A percentile compares a stretch with the other conserved stretches of the same genome.
phyloP scores from a whole-genome alignment of 2,888 invertebrate species.

The Hylaea fasciaria region DNA sequence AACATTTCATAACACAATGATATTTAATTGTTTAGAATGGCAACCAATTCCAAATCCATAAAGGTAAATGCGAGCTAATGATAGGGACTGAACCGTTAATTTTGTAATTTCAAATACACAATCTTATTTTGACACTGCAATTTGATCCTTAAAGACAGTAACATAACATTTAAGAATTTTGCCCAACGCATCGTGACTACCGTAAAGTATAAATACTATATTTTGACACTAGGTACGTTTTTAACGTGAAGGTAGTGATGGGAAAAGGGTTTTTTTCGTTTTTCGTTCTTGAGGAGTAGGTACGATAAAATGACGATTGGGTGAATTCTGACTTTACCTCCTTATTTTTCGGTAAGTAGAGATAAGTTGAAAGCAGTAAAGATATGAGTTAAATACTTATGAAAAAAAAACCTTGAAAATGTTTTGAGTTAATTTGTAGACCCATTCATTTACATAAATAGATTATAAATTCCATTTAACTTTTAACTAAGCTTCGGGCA shows the following conservation, averaged over 20 bases:
- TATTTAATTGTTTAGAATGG: conserved; percentile 22
- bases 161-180: background rate
- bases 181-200: conserved; percentile 11
- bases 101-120: conserved; percentile 32
- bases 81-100: conserved; percentile 38
- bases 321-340: no score
- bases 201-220: conserved; percentile 7
- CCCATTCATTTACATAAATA: no score
- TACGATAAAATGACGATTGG: no score
- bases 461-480: no score
- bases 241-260: conserved; percentile 7
- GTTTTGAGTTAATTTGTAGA: no score
- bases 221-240: conserved; percentile 15
- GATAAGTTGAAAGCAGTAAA: no score
- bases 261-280: background rate
- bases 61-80: conserved; percentile 41
- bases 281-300: no score
- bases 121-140: background rate
- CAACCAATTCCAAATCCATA: conserved; percentile 36
- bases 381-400: no score
- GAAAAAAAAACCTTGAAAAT: no score
- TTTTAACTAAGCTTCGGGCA: no score
- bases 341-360: no score
- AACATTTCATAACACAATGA: conserved; percentile 28
- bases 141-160: background rate